These are phyloP conservation scores for Bufo gargarizans DNA, from an alignment of 2,113 vertebrate species.

Conservation along the genomic window DNA sequence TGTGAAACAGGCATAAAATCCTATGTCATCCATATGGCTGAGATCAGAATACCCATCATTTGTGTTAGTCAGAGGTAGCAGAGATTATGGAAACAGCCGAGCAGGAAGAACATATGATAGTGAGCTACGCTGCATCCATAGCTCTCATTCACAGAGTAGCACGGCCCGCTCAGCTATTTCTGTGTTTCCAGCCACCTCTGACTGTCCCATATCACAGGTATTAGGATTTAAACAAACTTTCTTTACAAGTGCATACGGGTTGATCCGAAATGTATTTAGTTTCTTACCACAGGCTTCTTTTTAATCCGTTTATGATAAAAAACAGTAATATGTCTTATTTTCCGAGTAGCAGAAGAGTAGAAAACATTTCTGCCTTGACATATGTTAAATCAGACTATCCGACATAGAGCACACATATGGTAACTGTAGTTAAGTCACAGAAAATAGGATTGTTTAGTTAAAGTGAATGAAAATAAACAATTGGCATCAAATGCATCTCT, in stretches of 20 bases:
- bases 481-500: slow-evolving; percentile 55
- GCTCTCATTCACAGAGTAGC: too few relatives aligned
- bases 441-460: slow-evolving; percentile 60
- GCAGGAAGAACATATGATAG: too few relatives aligned
- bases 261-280: neutral
- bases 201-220: too few relatives aligned
- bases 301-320: slow-evolving; percentile 27
- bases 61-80: too few relatives aligned
- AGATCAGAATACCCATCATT: too few relatives aligned
- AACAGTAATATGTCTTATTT: slow-evolving; percentile 54
- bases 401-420: slow-evolving; percentile 58
- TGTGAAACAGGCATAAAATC: too few relatives aligned
- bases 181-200: too few relatives aligned
- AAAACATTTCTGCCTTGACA: slow-evolving; percentile 57
- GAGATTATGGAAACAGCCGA: too few relatives aligned
- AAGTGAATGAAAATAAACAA: slow-evolving; percentile 60
- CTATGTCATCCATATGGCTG: too few relatives aligned
- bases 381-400: slow-evolving; percentile 59
- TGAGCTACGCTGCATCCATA: too few relatives aligned
- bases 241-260: neutral
- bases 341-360: slow-evolving; percentile 52
- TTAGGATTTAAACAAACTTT: too few relatives aligned
- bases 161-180: too few relatives aligned
- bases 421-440: slow-evolving; percentile 58
- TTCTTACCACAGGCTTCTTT: slow-evolving; percentile 4